phyloP scores from a whole-genome alignment of 2,113 vertebrate species.

The Penelope pileata region DNA sequence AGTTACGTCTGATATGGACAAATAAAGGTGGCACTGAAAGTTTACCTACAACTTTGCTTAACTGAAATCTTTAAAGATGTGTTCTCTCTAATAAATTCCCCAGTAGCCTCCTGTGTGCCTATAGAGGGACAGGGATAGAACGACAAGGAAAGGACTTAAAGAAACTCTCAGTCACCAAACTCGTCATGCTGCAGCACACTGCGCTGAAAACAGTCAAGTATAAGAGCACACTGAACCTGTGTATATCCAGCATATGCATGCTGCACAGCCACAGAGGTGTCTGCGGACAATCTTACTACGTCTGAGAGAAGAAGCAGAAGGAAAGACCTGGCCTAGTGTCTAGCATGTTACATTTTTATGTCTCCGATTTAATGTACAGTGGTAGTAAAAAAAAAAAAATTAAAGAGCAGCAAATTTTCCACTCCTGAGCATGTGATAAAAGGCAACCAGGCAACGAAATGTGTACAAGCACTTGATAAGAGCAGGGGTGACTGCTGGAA shows the following conservation, averaged over 20 bases:
- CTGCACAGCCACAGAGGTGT: background rate
- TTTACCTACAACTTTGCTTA: background rate
- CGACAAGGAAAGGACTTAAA: background rate
- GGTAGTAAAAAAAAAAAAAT: background rate
- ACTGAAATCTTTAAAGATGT: background rate
- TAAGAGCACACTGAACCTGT: background rate
- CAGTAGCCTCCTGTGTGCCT: background rate
- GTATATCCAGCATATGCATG: fast-evolving
- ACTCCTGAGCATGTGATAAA: background rate
- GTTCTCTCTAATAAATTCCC: background rate
- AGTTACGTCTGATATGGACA: background rate
- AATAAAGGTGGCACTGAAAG: background rate
- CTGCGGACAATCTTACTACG: fast-evolving
- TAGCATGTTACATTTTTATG: background rate
- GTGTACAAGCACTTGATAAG: background rate
- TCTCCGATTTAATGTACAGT: background rate
- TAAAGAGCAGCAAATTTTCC: background rate
- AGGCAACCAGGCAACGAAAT: background rate
- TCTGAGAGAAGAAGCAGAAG: background rate
- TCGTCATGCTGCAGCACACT: background rate
- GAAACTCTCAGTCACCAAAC: background rate
- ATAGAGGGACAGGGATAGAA: background rate
- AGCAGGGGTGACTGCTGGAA: background rate
- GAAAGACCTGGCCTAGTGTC: background rate
- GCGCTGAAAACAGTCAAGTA: background rate